Evolutionary conservation across 2,113 vertebrate genomes (phyloP), one percentile per base, ranked within the genome.

Genomic region (Maylandia zebra): DNA sequence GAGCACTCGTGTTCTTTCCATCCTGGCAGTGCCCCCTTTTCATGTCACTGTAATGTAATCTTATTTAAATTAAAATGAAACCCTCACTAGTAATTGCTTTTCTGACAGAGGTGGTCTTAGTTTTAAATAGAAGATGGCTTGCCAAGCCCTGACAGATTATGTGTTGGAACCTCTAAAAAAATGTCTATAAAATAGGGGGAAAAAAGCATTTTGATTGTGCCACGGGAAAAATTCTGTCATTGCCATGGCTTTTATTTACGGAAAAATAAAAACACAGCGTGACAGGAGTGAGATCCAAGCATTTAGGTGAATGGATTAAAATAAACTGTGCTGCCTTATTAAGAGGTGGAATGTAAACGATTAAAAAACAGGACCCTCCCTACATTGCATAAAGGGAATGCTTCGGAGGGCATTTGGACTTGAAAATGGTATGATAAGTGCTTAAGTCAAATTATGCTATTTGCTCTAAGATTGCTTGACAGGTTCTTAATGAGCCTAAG

Each of bases 21-120:
- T 94, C 89, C 89, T 78, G 95, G 92, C 93, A 94, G 93, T 86
- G 85, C 84, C 91, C 90, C 83, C 93, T 96, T 95, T 95, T 93
- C 90, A 93, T 88, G 93, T 90, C 92, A 92, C 93, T 96, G 95
- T 95, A 96, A 96, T 94, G 94, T 94, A 95, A 96, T 96, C 95
- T 94, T 90, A 95, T 96, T 96, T 94, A 95, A 96, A 96, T 96
- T 94, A 94, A 96, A 97, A 95, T 92, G 90, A 96, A 97, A 93
- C 94, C 89, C 94, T 96, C 93, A 91, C 92, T 90, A 83, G 92
- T 96, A 97, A 96, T 96, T 96, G 95, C 95, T 96, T 97, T 96
- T 94, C 94, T 94, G 96, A 97, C 95, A 95, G 96, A 96, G 96
- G 95, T 95, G 95, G 95, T 94, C 93, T 84, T 71, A 84, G 90